phyloP scores from a whole-genome alignment of 2,113 vertebrate genomes.

The Ciconia stormi region DNA sequence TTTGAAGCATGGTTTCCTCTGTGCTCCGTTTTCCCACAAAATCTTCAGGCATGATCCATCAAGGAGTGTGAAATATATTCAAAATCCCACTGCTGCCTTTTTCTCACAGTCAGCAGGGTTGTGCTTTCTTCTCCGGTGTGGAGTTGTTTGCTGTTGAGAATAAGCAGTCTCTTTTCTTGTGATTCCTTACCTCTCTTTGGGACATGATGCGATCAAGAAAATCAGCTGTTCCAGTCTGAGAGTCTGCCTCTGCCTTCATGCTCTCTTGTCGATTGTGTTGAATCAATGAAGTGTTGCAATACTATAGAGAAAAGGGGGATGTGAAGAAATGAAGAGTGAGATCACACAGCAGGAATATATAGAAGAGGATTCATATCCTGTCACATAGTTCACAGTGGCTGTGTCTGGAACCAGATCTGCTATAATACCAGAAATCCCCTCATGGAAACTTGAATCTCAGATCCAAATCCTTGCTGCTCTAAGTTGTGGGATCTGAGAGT shows the following conservation, averaged over 20 bases:
- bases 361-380: not conserved
- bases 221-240: slow-evolving; percentile 38
- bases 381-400: not conserved
- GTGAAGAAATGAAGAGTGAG: not conserved
- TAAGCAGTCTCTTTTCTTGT: slow-evolving; percentile 42
- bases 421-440: not conserved
- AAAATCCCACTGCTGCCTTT: slow-evolving; percentile 45
- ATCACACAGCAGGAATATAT: not conserved
- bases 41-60: slow-evolving; percentile 25
- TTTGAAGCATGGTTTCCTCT: slow-evolving; percentile 16
- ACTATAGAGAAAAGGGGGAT: not conserved
- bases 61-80: slow-evolving; percentile 41
- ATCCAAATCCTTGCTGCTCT: not conserved
- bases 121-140: slow-evolving; percentile 28
- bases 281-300: slow-evolving; percentile 41
- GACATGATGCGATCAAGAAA: slow-evolving; percentile 39
- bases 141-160: slow-evolving; percentile 56
- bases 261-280: not conserved
- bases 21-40: not conserved
- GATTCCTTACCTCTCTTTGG: slow-evolving; percentile 44
- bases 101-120: slow-evolving; percentile 16
- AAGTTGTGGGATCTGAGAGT: not conserved
- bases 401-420: not conserved
- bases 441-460: not conserved
- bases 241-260: not conserved